Base-by-base conservation (phyloP, 1,140 invertebrate species). In the Macrotrachela quadricornifera region DNA sequence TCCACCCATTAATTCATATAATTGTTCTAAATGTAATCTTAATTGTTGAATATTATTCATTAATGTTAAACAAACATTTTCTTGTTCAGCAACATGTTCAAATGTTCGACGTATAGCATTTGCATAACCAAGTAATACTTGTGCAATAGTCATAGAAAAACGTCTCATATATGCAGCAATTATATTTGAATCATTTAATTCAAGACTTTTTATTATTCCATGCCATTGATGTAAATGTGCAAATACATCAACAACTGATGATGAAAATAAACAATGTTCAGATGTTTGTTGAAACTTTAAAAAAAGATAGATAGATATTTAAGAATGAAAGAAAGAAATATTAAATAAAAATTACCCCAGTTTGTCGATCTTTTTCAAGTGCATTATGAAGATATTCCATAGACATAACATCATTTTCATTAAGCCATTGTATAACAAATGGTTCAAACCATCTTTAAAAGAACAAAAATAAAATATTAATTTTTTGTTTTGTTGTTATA, bases 31-130 rank as follows among this genome's bases (percentile, higher is more conserved):
- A 71, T 97, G 90, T 1, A 99, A 90, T 59, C 94, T 73, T 38
- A 97, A 71, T 75, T 99, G 94, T 70, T 99, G 92, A 47, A 99
- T 94, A 68, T 99, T 99, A 71, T 99, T 99, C 88, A 99, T 97
- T 46, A 99, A 70, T 59, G 96, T 95, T 70, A 92, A 97, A 12
- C 46, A 47, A 14, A 50, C 37, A 40, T 46, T 21, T 14, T 50
- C 49, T 50, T 50, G 43, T 10, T 16, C 36, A 0, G 43, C 30
- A 46, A 45, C 44, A 12, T 4, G 9, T n/a, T 84, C 83, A 71
- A 97, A 99, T 66, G 97, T 94, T 64, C 81, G 82, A 69, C 91
- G 88, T 1, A 94, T 86, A 60, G 97, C 94, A 65, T 97, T 87
- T 37, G 91, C 84, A 72, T 97, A 99, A 4, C 90, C 86, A 30